phyloP scores from a whole-genome alignment of 2,888 invertebrate species.

The Halictus quadricinctus region DNA sequence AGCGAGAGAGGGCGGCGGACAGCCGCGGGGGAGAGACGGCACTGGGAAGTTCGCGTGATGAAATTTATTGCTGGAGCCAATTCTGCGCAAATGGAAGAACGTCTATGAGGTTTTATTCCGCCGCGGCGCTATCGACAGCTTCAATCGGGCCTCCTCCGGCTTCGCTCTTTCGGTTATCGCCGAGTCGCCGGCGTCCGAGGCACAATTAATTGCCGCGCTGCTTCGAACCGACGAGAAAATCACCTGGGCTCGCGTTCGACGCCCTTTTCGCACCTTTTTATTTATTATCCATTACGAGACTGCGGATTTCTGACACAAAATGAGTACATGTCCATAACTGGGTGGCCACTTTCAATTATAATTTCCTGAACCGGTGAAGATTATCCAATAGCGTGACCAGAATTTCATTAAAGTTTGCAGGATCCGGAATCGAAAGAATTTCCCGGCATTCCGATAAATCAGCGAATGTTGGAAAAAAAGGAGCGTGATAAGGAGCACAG shows the following conservation, averaged over 20 bases:
- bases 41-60: constrained; percentile 60
- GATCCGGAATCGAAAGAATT: neutral
- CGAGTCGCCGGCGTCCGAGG: constrained; percentile 27
- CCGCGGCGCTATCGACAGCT: constrained; percentile 48
- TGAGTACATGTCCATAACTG: too few relatives aligned
- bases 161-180: constrained; percentile 29
- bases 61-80: constrained; percentile 63
- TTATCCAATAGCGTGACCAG: too few relatives aligned
- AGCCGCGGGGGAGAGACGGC: constrained; percentile 39
- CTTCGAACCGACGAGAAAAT: constrained; percentile 27
- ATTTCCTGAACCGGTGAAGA: too few relatives aligned
- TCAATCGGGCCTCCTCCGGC: constrained; percentile 33
- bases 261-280: neutral
- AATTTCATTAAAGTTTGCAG: too few relatives aligned
- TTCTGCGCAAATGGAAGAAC: constrained; percentile 57
- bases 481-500: neutral
- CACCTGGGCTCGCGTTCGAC: neutral
- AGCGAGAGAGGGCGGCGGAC: constrained; percentile 34
- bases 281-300: neutral
- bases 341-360: too few relatives aligned
- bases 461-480: neutral
- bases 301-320: neutral
- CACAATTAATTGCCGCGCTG: constrained; percentile 50
- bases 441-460: constrained; percentile 2
- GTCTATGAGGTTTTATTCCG: constrained; percentile 62